phyloP scores from a whole-genome alignment of 2,797 vertebrate genomes.

The Lepus townsendii region DNA sequence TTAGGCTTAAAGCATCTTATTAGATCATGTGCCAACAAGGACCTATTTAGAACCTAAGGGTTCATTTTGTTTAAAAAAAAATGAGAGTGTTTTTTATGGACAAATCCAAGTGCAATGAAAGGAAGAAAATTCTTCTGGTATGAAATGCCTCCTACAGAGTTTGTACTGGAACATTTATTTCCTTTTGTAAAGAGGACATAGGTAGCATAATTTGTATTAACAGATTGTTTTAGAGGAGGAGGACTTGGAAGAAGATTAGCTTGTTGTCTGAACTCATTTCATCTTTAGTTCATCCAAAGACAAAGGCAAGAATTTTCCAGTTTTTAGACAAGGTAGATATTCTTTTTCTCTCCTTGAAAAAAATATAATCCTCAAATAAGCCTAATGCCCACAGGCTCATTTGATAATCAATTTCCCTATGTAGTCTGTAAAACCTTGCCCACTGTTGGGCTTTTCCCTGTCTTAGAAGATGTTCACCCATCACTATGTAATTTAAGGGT shows the following conservation, averaged over 20 bases:
- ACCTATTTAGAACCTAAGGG: constrained; percentile 29
- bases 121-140: constrained; percentile 42
- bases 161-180: constrained; percentile 58
- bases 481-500: background rate
- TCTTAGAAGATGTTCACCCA: constrained; percentile 27
- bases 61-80: background rate
- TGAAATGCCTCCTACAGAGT: constrained; percentile 14
- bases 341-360: constrained; percentile 7
- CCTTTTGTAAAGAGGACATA: background rate
- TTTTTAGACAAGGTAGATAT: background rate
- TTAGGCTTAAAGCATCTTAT: constrained; percentile 27
- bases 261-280: background rate
- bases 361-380: constrained; percentile 33
- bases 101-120: constrained; percentile 46
- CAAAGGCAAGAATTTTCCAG: background rate
- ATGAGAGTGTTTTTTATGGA: constrained; percentile 24
- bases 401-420: background rate
- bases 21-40: constrained; percentile 12
- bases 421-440: background rate
- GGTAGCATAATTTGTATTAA: constrained; percentile 15
- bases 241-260: background rate
- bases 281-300: constrained; percentile 37
- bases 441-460: background rate
- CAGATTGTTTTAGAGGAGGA: background rate
- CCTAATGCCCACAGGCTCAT: background rate